Evolutionary conservation across 1,140 invertebrate species (phyloP), one percentile per base, ranked within the genome.

Genomic region (Drosophila teissieri): DNA sequence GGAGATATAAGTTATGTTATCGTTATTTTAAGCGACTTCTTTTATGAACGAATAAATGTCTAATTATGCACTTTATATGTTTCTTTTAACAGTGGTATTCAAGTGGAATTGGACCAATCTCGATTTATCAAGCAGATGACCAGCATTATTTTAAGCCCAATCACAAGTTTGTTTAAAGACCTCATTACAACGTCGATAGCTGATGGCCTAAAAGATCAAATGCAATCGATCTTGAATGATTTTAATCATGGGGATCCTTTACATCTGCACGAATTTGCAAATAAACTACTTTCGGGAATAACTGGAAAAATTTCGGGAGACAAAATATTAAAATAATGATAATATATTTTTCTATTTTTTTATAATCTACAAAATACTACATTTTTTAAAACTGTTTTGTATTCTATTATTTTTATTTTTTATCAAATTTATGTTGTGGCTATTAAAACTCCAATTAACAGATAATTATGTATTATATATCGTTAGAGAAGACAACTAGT

Each of bases 141-240:
- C 10, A 85, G 89, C 36, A 55, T 90, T 46, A 84, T 91, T 62
- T 70, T 91, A 44, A 90, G 82, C 55, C 90, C 90, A 1, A 90
- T 91, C 37, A 91, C 90, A 15, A 91, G 91, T 49, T 52, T 91
- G 2, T 91, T 91, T 34, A 91, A 90, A 27, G 72, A 91, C 68
- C 85, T 80, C 4, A 91, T 91, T 7, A 91, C 89, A 5, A 91
- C 89, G 34, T 88, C 85, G 4, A 91, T 91, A 55, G 83, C 90
- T 24, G 90, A 91, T 67, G 85, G 85, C 0, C 70, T 91, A 6
- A 90, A 91, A 31, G 78, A 73, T 19, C 85, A 91, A 78, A 91
- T 91, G 89, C 90, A 91, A 56, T 44, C 53, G 15, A 73, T 91
- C 0, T 81, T 91, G 78, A 77, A 90, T 67, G 90, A 91, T 39